phyloP scores from a whole-genome alignment of 2,888 invertebrate species.

The Cataglyphis altisquamis region DNA sequence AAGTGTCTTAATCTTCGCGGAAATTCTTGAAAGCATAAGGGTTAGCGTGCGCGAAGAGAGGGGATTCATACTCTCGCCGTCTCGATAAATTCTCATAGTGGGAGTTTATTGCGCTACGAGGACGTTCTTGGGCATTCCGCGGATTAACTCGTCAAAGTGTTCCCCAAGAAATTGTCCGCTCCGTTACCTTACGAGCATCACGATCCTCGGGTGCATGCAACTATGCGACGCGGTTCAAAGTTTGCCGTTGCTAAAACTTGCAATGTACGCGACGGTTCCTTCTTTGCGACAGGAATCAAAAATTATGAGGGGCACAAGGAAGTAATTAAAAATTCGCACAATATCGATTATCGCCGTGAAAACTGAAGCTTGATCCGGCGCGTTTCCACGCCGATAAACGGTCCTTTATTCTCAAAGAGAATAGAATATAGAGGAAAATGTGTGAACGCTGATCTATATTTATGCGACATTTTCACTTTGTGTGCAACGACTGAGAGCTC shows the following conservation, averaged over 20 bases:
- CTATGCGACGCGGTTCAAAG: slow-evolving; percentile 55
- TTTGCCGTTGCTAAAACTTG: slow-evolving; percentile 25
- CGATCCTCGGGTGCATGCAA: slow-evolving; percentile 55
- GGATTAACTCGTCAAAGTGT: slow-evolving; percentile 67
- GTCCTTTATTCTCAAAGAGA: neutral
- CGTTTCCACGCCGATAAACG: neutral
- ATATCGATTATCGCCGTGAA: neutral
- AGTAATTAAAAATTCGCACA: slow-evolving; percentile 27
- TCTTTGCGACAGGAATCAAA: neutral
- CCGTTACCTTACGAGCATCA: slow-evolving; percentile 22
- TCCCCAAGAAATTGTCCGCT: slow-evolving; percentile 61
- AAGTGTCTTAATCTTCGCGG: slow-evolving; percentile 42
- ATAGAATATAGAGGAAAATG: neutral
- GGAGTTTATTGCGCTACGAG: slow-evolving; percentile 52
- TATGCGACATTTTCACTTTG: neutral
- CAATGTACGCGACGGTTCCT: neutral
- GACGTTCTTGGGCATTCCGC: slow-evolving; percentile 42
- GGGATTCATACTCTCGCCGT: slow-evolving; percentile 32
- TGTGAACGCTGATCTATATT: neutral
- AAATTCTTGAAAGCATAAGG: slow-evolving; percentile 20
- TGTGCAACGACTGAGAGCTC: no score
- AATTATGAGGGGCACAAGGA: neutral
- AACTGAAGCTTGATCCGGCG: neutral
- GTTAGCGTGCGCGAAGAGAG: neutral
- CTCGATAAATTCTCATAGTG: slow-evolving; percentile 41